Percentiles rank a stretch among this genome's conserved stretches.
Conservation (phyloP, 1,140 invertebrate genomes). For the Rhagoletis pomonella region DNA sequence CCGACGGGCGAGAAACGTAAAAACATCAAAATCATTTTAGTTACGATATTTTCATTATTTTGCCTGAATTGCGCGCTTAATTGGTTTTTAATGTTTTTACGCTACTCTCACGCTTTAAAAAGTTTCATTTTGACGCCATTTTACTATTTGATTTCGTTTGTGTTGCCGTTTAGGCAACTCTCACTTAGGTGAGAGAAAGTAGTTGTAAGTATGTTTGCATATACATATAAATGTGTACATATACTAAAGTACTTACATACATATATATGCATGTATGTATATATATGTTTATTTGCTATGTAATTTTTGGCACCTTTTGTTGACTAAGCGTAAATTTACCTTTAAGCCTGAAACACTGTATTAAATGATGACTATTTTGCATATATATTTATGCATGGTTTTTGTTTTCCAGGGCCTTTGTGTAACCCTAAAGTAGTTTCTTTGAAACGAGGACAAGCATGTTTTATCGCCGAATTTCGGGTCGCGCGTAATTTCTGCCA, state of each 20-base stretch:
- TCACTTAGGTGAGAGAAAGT: not conserved
- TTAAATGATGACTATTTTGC: not conserved
- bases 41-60: conserved; percentile 45
- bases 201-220: not conserved
- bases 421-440: too few species aligned
- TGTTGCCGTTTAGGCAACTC: not conserved
- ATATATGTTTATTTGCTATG: not conserved
- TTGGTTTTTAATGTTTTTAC: conserved; percentile 50
- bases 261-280: not conserved
- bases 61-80: conserved; percentile 50
- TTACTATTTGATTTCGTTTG: not conserved
- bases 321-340: not conserved
- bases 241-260: not conserved
- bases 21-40: conserved; percentile 46
- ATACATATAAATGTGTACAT: not conserved
- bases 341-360: not conserved
- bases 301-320: conserved; percentile 36
- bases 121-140: conserved; percentile 23
- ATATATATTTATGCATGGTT: too few species aligned
- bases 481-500: too few species aligned
- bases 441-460: too few species aligned
- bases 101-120: not conserved
- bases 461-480: too few species aligned
- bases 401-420: too few species aligned
- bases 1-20: not conserved